Base-by-base conservation (phyloP, 92 coral and sea anemone genomes). In the Actinernus sp. region DNA sequence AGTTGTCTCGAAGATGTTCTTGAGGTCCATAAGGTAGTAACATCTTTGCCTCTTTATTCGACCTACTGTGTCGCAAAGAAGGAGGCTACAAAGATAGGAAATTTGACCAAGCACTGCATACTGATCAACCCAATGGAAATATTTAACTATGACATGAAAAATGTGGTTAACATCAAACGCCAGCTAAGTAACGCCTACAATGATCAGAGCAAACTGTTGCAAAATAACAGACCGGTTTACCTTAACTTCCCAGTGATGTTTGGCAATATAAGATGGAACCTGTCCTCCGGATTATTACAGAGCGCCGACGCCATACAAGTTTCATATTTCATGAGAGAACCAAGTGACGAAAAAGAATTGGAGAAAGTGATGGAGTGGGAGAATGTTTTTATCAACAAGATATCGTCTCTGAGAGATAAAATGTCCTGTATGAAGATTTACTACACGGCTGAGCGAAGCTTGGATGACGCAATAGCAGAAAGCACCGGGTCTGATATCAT, bases 381-480 rank as follows among this genome's bases (percentile, higher is more conserved):
- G 72, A 56, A 71, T 26, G 37, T 18, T n/a, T 86, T 91, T 51
- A 49, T 91, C 26, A 51, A 86, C 41, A 82, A 59, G 60, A 31
- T 76, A 27, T 54, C 70, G 26, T 49, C 73, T 19, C 21, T 78
- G 1, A 70, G 21, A 26, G 69, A 47, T 16, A 47, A 40, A 26
- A 49, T 86, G 12, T 4, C 87, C 7, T 86, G 92, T 27, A 71
- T 59, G 17, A 45, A 82, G 44, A 54, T 91, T 14, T 63, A 57
- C 28, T 86, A 69, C 58, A 71, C 83, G 18, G 73, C 86, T 22
- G 85, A 75, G 39, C 68, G 97, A 2, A 86, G 90, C 67, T 65
- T 82, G 33, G 93, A 91, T 40, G 97, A 91, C 25, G 97, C 93
- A n/a, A 82, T 91, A 7, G 84, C 82, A 6, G 93, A 91, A n/a